Evolutionary conservation across 2,888 invertebrate genomes (phyloP), one percentile per base, ranked within the genome.

Genomic region (Chrysomela aeneicollis): DNA sequence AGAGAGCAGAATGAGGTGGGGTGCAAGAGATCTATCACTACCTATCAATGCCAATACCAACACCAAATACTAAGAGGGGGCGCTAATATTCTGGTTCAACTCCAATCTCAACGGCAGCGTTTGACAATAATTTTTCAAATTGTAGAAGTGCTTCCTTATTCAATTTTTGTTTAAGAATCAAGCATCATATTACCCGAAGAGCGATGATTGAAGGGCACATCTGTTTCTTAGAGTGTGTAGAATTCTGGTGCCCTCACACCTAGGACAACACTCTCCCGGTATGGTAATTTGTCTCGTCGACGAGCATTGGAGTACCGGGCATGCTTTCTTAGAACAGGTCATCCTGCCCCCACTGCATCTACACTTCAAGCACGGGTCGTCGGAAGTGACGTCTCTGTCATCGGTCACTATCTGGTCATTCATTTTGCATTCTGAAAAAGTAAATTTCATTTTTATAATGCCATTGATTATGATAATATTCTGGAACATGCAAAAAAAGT

Each of bases 251-350:
- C 87, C 82, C 3, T 71, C 72, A 60, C 83, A 83, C 61, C 76
- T 75, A 18, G 82, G 82, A 79, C 97, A 97, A 81, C 97, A 97
- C 74, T 94, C 92, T 2, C 93, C 93, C 0, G 89, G 86, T 26
- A 88, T 88, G 60, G 89, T 88, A 64, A 86, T 85, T 76, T 93
- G 92, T 71, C 88, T 88, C 10, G 86, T 85, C 0, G 83, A 82
- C 5, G 91, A 89, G 79, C 97, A 97, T 71, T 94, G 93, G 35
- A 97, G 85, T 6, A 95, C 94, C 0, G 96, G 94, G 76, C 97
- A 97, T 0, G 94, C 93, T 66, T 89, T 89, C 78, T 95, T 95
- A 47, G 90, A 86, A 79, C 96, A 96, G 15, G 90, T 90, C 73
- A 95, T 82, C 59, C 87, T 86, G 8, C 84, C 85, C 73, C 86